These are phyloP conservation scores for Scomberomorus guttatus DNA, from an alignment of 2,797 vertebrate species.

Conservation along the genomic window DNA sequence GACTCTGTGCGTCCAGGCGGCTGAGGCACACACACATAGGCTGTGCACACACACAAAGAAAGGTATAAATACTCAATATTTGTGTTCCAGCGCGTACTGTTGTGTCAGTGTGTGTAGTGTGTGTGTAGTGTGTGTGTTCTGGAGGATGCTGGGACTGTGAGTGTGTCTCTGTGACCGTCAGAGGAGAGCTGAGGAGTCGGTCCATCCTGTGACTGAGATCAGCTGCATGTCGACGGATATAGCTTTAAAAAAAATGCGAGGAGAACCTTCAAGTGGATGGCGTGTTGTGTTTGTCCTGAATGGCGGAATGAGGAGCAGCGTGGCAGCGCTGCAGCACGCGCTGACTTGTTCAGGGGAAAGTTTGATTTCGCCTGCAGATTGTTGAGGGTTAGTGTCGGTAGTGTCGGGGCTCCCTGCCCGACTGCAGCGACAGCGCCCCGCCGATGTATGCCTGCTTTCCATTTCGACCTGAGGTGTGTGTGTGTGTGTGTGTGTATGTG, in stretches of 20 bases:
- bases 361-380: slow-evolving; percentile 53
- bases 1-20: slow-evolving; percentile 85
- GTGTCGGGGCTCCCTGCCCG: slow-evolving; percentile 46
- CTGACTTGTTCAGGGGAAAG: slow-evolving; percentile 58
- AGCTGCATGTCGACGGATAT: slow-evolving; percentile 74
- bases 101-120: background rate
- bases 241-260: slow-evolving; percentile 39
- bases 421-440: slow-evolving; percentile 73
- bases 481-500: background rate
- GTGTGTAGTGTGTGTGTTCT: background rate
- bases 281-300: slow-evolving; percentile 15
- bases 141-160: background rate
- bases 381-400: slow-evolving; percentile 49
- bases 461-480: slow-evolving; percentile 26
- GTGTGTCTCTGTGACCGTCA: slow-evolving; percentile 22
- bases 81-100: background rate
- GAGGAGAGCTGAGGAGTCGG: slow-evolving; percentile 41
- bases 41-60: slow-evolving; percentile 90
- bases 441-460: slow-evolving; percentile 50
- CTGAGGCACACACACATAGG: slow-evolving; percentile 86
- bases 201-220: slow-evolving; percentile 74
- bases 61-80: slow-evolving; percentile 80
- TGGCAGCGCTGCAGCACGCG: background rate
- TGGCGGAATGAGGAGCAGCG: rapidly evolving
- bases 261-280: slow-evolving; percentile 27